Evolutionary conservation across 2,113 vertebrate species (phyloP).

Genomic region (Ceyx melanurus): DNA sequence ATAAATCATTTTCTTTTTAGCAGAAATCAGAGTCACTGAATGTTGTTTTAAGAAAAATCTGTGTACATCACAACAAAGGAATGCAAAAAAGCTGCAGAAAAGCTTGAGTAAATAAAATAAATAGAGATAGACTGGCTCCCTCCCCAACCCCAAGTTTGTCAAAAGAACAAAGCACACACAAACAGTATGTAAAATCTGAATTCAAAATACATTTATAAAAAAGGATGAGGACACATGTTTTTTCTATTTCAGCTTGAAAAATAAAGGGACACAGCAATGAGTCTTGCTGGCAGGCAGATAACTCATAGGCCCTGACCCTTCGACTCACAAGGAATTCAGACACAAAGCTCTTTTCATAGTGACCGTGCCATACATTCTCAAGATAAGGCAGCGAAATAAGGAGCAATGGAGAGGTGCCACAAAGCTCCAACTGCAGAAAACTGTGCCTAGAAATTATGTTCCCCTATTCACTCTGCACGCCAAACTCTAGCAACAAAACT

Average conservation of each 20-base stretch:
- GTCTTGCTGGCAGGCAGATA: slow-evolving; percentile 76
- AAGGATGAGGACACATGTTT: slow-evolving; percentile 33
- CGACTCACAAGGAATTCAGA: slow-evolving; percentile 78
- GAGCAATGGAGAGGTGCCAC: slow-evolving; percentile 56
- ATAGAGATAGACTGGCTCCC: slow-evolving; percentile 33
- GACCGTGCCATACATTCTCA: slow-evolving; percentile 64
- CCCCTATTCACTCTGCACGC: not conserved
- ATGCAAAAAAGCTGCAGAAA: slow-evolving; percentile 69
- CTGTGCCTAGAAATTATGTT: slow-evolving; percentile 15
- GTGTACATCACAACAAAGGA: slow-evolving; percentile 69
- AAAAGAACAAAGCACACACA: slow-evolving; percentile 51
- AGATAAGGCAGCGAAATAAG: slow-evolving; percentile 70
- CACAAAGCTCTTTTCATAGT: slow-evolving; percentile 83
- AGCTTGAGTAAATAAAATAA: slow-evolving; percentile 53
- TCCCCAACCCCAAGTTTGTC: not conserved
- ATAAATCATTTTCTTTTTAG: slow-evolving; percentile 3
- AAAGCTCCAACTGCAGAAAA: slow-evolving; percentile 59
- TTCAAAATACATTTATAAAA: slow-evolving; percentile 64
- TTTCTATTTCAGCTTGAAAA: slow-evolving; percentile 70
- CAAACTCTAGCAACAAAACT: slow-evolving; percentile 40
- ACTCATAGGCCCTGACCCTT: slow-evolving; percentile 79
- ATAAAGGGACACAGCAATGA: slow-evolving; percentile 67
- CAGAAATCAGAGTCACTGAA: slow-evolving; percentile 20
- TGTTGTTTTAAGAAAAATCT: slow-evolving; percentile 37
- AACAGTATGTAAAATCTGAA: slow-evolving; percentile 47